A percentile compares a stretch with the other conserved stretches of the same genome.
Evolutionary conservation across 2,888 invertebrate genomes (phyloP).

Genomic region (Caprella mutica): DNA sequence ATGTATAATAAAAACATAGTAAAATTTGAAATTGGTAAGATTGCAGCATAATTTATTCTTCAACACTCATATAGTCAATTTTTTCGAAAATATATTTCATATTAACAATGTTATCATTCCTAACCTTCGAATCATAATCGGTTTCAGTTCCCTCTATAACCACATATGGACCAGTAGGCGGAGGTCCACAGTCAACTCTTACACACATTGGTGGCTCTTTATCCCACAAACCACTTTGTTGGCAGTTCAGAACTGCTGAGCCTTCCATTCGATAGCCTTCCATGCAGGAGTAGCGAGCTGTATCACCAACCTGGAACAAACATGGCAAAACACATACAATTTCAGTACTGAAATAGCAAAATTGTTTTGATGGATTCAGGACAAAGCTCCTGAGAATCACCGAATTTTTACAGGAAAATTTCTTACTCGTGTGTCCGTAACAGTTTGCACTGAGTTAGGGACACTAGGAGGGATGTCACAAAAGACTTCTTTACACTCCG

Average conservation of each 20-base stretch:
- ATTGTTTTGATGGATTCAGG: too few relatives aligned
- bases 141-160: constrained; percentile 12
- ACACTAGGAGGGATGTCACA: constrained; percentile 21
- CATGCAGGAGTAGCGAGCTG: constrained; percentile 25
- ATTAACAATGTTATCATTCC: not conserved
- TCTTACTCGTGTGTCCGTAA: constrained; percentile 17
- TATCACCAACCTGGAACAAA: constrained; percentile 24
- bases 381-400: too few relatives aligned
- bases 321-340: too few relatives aligned
- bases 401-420: too few relatives aligned
- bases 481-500: constrained; percentile 26
- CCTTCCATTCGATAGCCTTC: constrained; percentile 35
- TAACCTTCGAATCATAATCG: constrained; percentile 25
- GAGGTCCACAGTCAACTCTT: constrained; percentile 29
- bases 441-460: constrained; percentile 15
- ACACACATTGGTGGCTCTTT: constrained; percentile 16
- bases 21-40: not conserved
- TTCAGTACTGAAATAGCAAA: too few relatives aligned
- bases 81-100: too few relatives aligned
- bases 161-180: constrained; percentile 15
- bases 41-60: too few relatives aligned
- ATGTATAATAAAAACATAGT: not conserved
- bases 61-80: too few relatives aligned
- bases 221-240: constrained; percentile 26
- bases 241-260: constrained; percentile 31